Evolutionary conservation across 37 sponge, comb jelly and placozoan genomes (phyloP).

Genomic region (Cliona cf. orientalis): DNA sequence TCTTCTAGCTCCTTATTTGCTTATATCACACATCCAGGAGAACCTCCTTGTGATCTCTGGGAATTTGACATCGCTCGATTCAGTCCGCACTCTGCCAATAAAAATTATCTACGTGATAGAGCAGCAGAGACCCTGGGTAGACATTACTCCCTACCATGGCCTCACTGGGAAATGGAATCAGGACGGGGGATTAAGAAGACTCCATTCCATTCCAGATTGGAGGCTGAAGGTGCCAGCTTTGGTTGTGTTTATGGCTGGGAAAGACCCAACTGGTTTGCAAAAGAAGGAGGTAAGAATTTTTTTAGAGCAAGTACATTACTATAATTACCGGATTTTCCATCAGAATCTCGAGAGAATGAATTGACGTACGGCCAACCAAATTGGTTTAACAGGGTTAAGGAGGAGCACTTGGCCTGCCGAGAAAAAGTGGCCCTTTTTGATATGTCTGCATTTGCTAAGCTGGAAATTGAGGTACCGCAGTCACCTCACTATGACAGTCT

Average conservation of each 20-base stretch:
- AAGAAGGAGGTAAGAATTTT: neutral
- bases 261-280: constrained; percentile 77
- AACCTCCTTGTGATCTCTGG: constrained; percentile 53
- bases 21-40: constrained; percentile 5
- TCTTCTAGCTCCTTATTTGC: neutral
- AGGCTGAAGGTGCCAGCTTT: constrained; percentile 51
- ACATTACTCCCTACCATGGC: constrained; percentile 47
- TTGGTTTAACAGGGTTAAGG: constrained; percentile 62
- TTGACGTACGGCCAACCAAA: constrained; percentile 66
- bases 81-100: constrained; percentile 22
- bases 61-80: constrained; percentile 53
- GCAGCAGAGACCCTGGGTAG: constrained; percentile 23
- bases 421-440: constrained; percentile 79
- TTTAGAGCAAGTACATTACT: neutral
- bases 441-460: constrained; percentile 80
- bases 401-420: constrained; percentile 72
- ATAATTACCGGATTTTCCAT: no score
- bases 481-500: no score
- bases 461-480: constrained; percentile 58
- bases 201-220: constrained; percentile 45
- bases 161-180: constrained; percentile 29
- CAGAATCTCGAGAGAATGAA: constrained; percentile 29
- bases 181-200: constrained; percentile 38
- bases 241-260: constrained; percentile 76
- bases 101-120: constrained; percentile 25